phyloP scores from a whole-genome alignment of 1,140 invertebrate genomes.

The Tigriopus japonicus region DNA sequence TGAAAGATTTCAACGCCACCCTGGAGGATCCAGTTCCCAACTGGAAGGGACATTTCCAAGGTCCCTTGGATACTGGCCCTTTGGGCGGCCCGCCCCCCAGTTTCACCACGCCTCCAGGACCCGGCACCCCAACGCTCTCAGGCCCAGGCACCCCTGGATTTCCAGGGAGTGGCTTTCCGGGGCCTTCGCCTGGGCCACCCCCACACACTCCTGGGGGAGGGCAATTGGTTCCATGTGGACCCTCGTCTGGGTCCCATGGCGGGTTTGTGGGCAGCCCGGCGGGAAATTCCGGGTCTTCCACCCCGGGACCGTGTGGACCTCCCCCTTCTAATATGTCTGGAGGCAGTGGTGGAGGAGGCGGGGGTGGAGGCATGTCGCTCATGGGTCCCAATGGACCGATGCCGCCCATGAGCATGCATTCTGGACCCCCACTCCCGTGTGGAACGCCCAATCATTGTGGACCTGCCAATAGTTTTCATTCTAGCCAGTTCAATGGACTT shows the following conservation, averaged over 20 bases:
- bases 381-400: background rate
- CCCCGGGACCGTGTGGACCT: constrained; percentile 9
- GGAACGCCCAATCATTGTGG: background rate
- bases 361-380: background rate
- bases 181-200: constrained; percentile 1
- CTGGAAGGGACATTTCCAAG: constrained; percentile 7
- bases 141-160: constrained; percentile 10
- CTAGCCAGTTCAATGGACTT: constrained; percentile 7
- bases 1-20: background rate
- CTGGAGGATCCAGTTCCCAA: constrained; percentile 10
- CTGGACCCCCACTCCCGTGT: background rate
- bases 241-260: constrained; percentile 3
- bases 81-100: background rate
- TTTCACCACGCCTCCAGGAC: background rate
- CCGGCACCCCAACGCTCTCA: constrained; percentile 1
- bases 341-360: background rate
- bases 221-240: constrained; percentile 9
- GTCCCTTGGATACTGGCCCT: constrained; percentile 1
- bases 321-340: background rate
- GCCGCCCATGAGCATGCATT: background rate
- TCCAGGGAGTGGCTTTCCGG: background rate
- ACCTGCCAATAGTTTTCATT: constrained; percentile 5
- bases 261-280: constrained; percentile 8
- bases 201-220: background rate
- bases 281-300: constrained; percentile 7